phyloP scores from a whole-genome alignment of 2,113 vertebrate species.

The Chamaea fasciata region DNA sequence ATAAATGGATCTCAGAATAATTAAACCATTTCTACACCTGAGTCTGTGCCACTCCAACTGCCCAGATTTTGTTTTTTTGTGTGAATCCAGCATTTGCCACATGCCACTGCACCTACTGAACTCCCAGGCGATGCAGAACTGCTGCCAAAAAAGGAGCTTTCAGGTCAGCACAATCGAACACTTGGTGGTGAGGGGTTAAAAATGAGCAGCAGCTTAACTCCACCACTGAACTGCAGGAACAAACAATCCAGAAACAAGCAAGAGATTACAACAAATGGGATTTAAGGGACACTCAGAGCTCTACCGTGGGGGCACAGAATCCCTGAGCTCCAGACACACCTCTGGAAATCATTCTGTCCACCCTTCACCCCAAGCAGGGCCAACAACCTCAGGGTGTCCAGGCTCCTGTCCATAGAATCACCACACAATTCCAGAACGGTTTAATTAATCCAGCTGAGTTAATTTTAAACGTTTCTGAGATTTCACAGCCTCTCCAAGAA shows the following conservation, averaged over 20 bases:
- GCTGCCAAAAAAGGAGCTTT: not conserved
- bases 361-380: not conserved
- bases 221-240: not conserved
- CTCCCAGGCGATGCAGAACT: not conserved
- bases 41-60: not conserved
- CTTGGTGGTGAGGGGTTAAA: not conserved
- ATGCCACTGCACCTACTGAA: not conserved
- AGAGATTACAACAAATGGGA: not conserved
- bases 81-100: not conserved
- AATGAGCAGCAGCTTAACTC: not conserved
- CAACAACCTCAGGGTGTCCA: not conserved
- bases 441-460: not conserved
- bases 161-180: not conserved
- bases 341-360: not conserved
- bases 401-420: not conserved
- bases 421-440: not conserved
- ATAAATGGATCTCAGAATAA: not conserved
- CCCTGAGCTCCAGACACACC: not conserved
- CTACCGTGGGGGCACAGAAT: fast-evolving
- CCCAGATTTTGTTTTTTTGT: not conserved
- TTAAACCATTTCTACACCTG: not conserved
- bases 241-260: not conserved
- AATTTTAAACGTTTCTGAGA: not conserved
- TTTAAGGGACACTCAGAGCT: not conserved
- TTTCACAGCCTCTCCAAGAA: not conserved